Evolutionary conservation across 2,113 vertebrate species (phyloP), one percentile per base, ranked within the genome.

Genomic region (Saguinus midas): DNA sequence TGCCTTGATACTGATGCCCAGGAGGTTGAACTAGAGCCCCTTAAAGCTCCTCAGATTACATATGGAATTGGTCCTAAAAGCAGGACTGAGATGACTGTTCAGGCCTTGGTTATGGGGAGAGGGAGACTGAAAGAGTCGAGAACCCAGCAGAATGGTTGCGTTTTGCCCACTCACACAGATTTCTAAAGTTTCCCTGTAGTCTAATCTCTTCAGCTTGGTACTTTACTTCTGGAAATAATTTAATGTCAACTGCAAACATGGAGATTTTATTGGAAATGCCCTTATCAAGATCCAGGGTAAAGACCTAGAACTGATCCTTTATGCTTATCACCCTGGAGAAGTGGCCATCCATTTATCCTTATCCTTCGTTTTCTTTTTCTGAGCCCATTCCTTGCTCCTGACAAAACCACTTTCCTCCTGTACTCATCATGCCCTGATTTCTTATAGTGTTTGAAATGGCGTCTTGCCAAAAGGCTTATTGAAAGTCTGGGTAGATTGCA

Each of bases 401-500:
- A 93, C 57, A 88, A 92, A 96, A 66, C 75, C 8, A 0, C 58
- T 87, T 94, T 81, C 96, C 76, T 91, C 66, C 57, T 0, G 12
- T 76, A 79, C 37, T 52, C 92, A 85, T 92, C 90, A 91, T 70
- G 92, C 57, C 32, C 92, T 61, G 73, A 94, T 97, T 97, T 94
- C 95, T 97, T 97, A 97, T 37, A 90, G 94, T 95, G 66, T 97
- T 96, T 96, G 96, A 97, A 96, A 96, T 95, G 94, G 94, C 97
- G 95, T 97, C 85, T 96, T 97, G 94, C 97, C 95, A 97, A 97
- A 64, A 97, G 96, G 96, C 96, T 95, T 94, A 96, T 92, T 97
- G 90, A 97, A 98, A 97, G 76, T 96, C 96, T 96, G 96, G 94
- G 97, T 97, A 95, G 96, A 96, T 97, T 96, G 97, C 73, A 96